These are phyloP conservation scores for Pseudomyrmex sp. DNA, from an alignment of 1,140 invertebrate genomes.

Conservation along the genomic window DNA sequence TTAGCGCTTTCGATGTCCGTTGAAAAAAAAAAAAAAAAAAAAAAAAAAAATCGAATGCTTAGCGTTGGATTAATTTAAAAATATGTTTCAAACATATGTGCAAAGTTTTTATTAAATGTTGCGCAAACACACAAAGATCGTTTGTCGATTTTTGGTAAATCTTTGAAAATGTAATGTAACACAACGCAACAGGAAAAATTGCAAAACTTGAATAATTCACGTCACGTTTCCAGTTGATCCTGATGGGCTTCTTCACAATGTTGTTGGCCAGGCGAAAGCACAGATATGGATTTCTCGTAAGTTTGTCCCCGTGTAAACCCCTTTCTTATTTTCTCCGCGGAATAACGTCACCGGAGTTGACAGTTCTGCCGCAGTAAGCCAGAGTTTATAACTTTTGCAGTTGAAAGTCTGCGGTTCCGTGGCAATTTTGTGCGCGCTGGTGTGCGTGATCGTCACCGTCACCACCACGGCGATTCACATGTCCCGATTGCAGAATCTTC, in stretches of 20 bases:
- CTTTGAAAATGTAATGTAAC: background rate
- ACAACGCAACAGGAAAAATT: no score
- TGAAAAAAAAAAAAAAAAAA: background rate
- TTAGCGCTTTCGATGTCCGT: background rate
- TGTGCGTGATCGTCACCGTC: conserved; percentile 94
- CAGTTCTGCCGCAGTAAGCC: conserved; percentile 21
- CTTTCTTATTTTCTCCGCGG: background rate
- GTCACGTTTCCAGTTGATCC: conserved; percentile 88
- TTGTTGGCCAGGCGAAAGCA: conserved; percentile 93
- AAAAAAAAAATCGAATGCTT: conserved; percentile 4
- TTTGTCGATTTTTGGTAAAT: background rate
- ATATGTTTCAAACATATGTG: background rate
- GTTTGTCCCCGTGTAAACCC: conserved; percentile 72
- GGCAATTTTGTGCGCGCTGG: conserved; percentile 92
- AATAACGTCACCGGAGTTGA: conserved; percentile 8
- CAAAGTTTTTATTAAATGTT: no score
- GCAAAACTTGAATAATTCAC: background rate
- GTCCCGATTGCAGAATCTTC: conserved; percentile 94
- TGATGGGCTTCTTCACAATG: conserved; percentile 94
- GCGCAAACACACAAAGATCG: no score
- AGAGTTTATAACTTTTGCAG: conserved; percentile 85
- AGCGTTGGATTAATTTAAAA: background rate
- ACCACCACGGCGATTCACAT: conserved; percentile 97
- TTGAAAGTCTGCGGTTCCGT: conserved; percentile 94
- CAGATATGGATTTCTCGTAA: conserved; percentile 94